Evolutionary conservation across 2,888 invertebrate species (phyloP), one percentile per base, ranked within the genome.

Genomic region (Agrilus biguttatus): DNA sequence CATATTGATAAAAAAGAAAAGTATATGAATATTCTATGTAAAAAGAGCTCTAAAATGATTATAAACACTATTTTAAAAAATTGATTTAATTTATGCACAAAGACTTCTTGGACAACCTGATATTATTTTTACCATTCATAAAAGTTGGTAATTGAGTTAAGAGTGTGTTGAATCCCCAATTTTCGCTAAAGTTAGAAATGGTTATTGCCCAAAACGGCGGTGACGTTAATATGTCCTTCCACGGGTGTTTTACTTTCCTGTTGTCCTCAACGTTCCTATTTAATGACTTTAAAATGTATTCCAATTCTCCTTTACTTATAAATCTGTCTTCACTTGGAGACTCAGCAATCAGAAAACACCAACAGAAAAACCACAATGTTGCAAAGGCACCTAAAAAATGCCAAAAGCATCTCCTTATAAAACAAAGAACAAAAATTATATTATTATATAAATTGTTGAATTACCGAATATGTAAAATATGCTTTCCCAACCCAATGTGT

Each of bases 131-230:
- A 86, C 87, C 84, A 66, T 75, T 80, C 72, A 89, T 78, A 57
- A 84, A 88, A 12, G 83, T 84, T 3, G 89, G 89, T 36, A 88
- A 64, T 57, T 85, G 83, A 5, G 36, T 14, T 6, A 35, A 7
- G 36, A 14, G 36, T 0, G 88, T 89, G 56, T 89, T 89, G 64
- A 88, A 88, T 5, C 89, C 89, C 89, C 89, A 89, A 64, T 88
- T 88, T 62, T 89, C 88, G 23, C 85, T 80, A 65, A 85, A 85
- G 58, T 85, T 84, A 2, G 85, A 83, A 44, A 75, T 72, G 2
- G 81, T 74, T 33, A 86, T 83, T 0, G 85, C 83, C 78, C 83
- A 85, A 10, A 86, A 83, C 0, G 85, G 78, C 37, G 71, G 69
- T 0, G 85, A 85, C 0, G 71, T 74, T 40, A 84, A 65, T 58